A percentile compares a stretch with the other conserved stretches of the same genome.
phyloP scores from a whole-genome alignment of 2,797 vertebrate genomes.

The Manis crassicaudata region DNA sequence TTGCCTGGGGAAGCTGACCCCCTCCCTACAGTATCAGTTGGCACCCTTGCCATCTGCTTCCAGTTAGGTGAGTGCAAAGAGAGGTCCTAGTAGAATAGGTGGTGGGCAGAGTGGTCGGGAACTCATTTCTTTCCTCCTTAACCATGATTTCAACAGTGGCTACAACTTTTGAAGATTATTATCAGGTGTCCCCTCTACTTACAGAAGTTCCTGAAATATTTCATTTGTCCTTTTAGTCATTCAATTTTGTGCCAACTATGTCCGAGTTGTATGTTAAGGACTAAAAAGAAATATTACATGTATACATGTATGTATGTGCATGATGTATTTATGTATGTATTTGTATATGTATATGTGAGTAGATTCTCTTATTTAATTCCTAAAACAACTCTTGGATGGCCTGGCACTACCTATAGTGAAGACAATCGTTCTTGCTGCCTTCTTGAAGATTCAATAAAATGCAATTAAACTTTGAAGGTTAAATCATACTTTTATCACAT shows the following conservation, averaged over 20 bases:
- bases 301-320: neutral
- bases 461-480: constrained; percentile 44
- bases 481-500: constrained; percentile 43
- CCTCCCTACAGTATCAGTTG: neutral
- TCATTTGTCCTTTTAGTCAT: neutral
- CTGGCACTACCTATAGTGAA: neutral
- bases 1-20: neutral
- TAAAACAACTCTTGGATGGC: constrained; percentile 16
- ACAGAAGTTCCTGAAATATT: neutral
- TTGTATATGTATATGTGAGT: neutral
- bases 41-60: neutral
- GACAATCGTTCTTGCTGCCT: neutral
- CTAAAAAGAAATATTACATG: neutral
- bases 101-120: neutral
- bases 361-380: neutral
- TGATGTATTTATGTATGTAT: neutral
- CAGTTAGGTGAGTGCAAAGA: neutral
- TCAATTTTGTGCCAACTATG: neutral
- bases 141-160: neutral
- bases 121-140: neutral
- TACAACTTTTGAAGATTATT: neutral
- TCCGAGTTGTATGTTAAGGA: neutral
- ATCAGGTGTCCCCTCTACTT: neutral
- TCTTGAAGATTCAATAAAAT: neutral
- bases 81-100: neutral